A percentile compares a stretch with the other conserved stretches of the same genome.
Conservation (phyloP, 2,797 vertebrate species). For the Danio jaintianensis region DNA sequence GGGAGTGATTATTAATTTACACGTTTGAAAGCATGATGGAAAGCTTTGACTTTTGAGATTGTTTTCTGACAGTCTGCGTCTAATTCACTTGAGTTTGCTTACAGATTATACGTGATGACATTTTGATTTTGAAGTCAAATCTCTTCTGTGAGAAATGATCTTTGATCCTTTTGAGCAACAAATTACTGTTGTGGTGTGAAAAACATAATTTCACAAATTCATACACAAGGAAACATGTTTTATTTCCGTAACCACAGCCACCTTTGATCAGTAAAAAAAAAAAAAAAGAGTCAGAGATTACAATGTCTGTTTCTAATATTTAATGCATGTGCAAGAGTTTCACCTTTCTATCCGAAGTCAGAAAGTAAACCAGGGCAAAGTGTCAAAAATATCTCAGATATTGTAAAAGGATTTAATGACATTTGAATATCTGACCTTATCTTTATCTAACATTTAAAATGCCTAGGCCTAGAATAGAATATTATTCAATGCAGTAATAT, state of each 20-base stretch:
- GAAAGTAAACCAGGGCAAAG: background rate
- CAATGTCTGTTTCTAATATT: background rate
- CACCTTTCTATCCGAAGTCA: background rate
- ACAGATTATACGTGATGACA: background rate
- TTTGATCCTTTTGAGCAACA: background rate
- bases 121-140: background rate
- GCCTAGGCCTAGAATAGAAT: background rate
- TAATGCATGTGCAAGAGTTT: background rate
- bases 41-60: background rate
- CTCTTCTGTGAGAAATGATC: slow-evolving; percentile 2
- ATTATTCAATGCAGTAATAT: background rate
- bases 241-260: background rate
- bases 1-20: background rate
- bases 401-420: background rate
- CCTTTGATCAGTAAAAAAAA: background rate
- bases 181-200: background rate
- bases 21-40: background rate
- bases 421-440: background rate
- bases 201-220: background rate
- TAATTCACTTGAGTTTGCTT: background rate
- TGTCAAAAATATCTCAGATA: background rate
- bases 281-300: background rate
- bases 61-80: background rate
- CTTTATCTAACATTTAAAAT: background rate
- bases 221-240: background rate